Conservation (phyloP, 2,797 vertebrate species). For the Falco peregrinus region DNA sequence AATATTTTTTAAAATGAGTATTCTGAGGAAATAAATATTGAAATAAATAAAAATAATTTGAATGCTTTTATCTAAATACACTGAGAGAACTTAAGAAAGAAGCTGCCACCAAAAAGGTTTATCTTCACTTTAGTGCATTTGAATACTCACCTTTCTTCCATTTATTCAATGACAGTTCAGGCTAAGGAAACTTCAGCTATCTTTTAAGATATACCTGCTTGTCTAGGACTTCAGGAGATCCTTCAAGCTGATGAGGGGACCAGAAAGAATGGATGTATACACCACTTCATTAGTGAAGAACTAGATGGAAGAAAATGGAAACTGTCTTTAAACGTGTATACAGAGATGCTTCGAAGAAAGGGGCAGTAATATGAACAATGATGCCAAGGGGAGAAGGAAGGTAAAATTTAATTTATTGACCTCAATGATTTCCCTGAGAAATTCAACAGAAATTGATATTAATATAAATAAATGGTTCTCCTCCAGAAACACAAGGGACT, state of each 20-base stretch:
- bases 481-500: neutral
- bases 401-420: neutral
- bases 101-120: neutral
- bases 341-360: neutral
- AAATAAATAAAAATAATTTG: neutral
- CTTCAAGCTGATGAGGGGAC: neutral
- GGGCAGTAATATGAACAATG: neutral
- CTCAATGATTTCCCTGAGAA: neutral
- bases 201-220: neutral
- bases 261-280: neutral
- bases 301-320: neutral
- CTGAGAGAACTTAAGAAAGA: neutral
- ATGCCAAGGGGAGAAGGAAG: neutral
- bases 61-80: neutral
- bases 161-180: neutral
- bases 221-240: neutral
- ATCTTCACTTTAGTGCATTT: neutral
- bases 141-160: neutral
- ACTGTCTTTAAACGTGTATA: neutral
- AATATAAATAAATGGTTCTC: neutral
- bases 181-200: neutral
- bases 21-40: neutral
- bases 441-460: neutral
- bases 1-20: rapidly evolving
- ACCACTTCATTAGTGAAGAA: neutral